Evolutionary conservation across 2,888 invertebrate species (phyloP).

Genomic region (Cerastis leucographa): DNA sequence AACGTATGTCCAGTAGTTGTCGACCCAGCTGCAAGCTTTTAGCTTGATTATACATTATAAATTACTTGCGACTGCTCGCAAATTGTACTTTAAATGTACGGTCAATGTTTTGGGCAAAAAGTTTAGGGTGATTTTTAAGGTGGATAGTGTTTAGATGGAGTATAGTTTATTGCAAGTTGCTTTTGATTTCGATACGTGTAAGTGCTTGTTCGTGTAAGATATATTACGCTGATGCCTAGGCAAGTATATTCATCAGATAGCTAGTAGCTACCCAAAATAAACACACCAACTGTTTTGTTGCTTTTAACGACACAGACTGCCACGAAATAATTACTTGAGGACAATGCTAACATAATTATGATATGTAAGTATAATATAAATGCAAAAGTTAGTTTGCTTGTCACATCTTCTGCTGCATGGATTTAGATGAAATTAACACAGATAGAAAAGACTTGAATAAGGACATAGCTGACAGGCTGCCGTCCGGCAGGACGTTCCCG

Average conservation of each 20-base stretch:
- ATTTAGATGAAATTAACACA: not conserved
- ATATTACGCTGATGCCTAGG: not conserved
- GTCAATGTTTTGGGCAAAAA: slow-evolving; percentile 45
- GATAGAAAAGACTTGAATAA: not conserved
- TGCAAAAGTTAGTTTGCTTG: not conserved
- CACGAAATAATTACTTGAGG: not conserved
- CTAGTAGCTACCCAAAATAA: not conserved
- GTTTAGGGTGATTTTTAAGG: not conserved
- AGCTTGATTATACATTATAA: slow-evolving; percentile 78
- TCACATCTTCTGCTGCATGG: not conserved
- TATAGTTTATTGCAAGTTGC: not conserved
- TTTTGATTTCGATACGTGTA: not conserved
- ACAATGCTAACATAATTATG: not conserved
- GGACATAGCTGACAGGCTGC: too few species aligned
- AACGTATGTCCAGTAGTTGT: slow-evolving; percentile 70
- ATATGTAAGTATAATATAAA: not conserved
- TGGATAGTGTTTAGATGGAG: slow-evolving; percentile 4
- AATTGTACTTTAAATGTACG: slow-evolving; percentile 62
- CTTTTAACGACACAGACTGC: not conserved
- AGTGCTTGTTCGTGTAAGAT: not conserved
- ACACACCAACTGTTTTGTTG: not conserved
- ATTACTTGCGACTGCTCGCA: slow-evolving; percentile 61
- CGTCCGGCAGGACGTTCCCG: too few species aligned
- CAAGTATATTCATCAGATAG: not conserved
- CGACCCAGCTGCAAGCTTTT: slow-evolving; percentile 75